A percentile compares a stretch with the other conserved stretches of the same genome.
phyloP scores from a whole-genome alignment of 2,797 vertebrate species.

The Momotus momota region DNA sequence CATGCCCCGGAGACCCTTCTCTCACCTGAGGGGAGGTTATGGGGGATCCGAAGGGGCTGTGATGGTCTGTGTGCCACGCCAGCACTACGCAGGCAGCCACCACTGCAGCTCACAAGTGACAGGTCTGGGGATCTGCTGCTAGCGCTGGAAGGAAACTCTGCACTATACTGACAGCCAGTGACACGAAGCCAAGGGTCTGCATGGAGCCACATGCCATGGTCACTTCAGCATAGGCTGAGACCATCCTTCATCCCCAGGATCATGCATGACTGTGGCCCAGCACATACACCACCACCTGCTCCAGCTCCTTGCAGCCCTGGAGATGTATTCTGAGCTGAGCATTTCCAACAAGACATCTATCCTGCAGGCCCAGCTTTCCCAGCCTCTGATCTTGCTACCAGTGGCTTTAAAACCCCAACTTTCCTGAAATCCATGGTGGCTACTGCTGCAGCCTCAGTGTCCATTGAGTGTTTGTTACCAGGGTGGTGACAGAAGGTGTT shows the following conservation, averaged over 20 bases:
- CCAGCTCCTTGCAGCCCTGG: background rate
- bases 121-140: background rate
- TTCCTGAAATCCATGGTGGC: background rate
- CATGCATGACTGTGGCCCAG: rapidly evolving
- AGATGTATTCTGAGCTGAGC: background rate
- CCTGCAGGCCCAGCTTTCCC: background rate
- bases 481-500: background rate
- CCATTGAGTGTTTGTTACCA: background rate
- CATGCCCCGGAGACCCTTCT: background rate
- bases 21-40: no score
- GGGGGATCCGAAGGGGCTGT: background rate
- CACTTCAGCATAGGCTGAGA: background rate
- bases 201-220: rapidly evolving
- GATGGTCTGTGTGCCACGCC: background rate
- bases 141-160: background rate
- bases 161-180: rapidly evolving
- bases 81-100: background rate
- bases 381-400: background rate
- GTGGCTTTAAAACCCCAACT: background rate
- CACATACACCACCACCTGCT: rapidly evolving
- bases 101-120: background rate
- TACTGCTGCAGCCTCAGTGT: background rate
- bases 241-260: background rate
- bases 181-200: background rate
- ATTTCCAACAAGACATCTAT: background rate